Base-by-base conservation (phyloP, 2,113 vertebrate genomes). In the Montifringilla adamsi region DNA sequence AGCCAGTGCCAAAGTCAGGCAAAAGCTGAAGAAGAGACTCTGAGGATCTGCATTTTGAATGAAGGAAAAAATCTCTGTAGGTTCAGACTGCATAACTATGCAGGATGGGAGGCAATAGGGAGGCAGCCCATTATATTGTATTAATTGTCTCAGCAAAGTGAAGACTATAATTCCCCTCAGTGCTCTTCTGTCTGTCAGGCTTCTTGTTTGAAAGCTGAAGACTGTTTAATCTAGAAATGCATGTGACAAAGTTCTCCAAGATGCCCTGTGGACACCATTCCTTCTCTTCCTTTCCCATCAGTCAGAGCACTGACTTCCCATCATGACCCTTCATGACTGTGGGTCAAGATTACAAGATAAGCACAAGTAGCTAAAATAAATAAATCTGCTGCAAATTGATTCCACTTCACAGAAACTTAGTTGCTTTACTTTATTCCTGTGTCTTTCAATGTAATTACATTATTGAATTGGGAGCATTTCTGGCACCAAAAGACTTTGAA, bases 391-490 rank as follows among this genome's bases (percentile, higher is more conserved):
- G 49, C 75, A 94, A 94, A 94, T 68, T 68, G 58, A 62, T 93
- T 90, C 88, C 5, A 8, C 69, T 94, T 95, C 63, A 92, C 30
- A 91, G 89, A 82, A 91, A 86, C 31, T 15, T 82, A 95, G 92
- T 90, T 96, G 62, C 85, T 95, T 90, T 79, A 59, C 73, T 80
- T 77, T 92, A 81, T 94, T 95, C 62, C 26, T 85, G 43, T 94
- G 63, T 96, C 78, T 89, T 95, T 93, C 86, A 94, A 28, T 77
- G 63, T 86, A 96, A 96, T 90, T 92, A 76, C 44, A 26, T 93
- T 97, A 93, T 92, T 87, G 83, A 91, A 79, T 39, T 72, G 74
- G 83, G 86, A 93, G 59, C 30, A 28, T 89, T 96, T 87, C 62
- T 80, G 79, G 50, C 27, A 76, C 67, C 37, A 63, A 64, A 92